Conservation (phyloP, 2,797 vertebrate species). For the Eurystomus glaucurus region DNA sequence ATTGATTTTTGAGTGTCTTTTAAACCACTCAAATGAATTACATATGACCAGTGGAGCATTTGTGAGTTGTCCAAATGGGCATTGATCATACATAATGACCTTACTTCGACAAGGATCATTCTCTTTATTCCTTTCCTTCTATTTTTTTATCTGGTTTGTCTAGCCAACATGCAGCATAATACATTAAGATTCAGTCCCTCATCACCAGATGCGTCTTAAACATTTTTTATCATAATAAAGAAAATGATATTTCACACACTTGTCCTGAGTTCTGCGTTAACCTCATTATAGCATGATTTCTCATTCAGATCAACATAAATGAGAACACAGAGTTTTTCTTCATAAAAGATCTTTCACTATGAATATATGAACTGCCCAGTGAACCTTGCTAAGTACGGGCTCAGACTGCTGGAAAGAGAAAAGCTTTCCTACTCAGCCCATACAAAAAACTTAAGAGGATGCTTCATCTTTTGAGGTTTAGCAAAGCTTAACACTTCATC, state of each 20-base stretch:
- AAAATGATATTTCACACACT: background rate
- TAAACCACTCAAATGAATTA: constrained; percentile 45
- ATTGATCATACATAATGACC: constrained; percentile 50
- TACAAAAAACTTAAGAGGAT: background rate
- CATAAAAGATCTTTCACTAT: background rate
- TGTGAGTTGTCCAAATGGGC: constrained; percentile 45
- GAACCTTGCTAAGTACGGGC: background rate
- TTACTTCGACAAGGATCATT: background rate
- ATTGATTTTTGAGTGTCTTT: constrained; percentile 46
- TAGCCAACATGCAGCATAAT: background rate
- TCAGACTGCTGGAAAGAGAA: background rate
- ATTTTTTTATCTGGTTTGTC: background rate
- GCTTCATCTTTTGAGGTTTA: background rate
- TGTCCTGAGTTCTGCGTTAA: background rate
- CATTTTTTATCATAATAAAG: background rate
- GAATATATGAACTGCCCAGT: background rate
- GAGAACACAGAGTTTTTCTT: constrained; percentile 2
- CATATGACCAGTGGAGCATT: background rate
- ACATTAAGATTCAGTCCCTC: background rate
- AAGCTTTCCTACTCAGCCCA: background rate
- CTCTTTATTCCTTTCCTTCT: background rate
- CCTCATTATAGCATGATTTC: background rate
- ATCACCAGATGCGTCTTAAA: background rate
- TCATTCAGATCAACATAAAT: background rate
- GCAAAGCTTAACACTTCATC: background rate